Evolutionary conservation across 2,888 invertebrate species (phyloP).

Genomic region (Mechanitis mazaeus): DNA sequence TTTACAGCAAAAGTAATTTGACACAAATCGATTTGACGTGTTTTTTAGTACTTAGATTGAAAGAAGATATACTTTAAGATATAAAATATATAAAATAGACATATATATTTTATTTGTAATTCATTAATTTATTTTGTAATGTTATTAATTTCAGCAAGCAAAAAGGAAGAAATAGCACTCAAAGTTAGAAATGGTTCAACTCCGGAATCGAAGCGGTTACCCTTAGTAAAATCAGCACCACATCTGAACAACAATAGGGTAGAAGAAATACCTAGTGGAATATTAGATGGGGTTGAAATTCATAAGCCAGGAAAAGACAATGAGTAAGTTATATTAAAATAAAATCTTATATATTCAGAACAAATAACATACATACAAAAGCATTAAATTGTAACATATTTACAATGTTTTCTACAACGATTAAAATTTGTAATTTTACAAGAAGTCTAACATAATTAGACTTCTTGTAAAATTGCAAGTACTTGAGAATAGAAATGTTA

Average conservation of each 20-base stretch:
- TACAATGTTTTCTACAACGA: too few relatives aligned
- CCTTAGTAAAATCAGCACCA: constrained; percentile 61
- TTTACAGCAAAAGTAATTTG: too few relatives aligned
- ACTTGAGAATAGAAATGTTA: too few relatives aligned
- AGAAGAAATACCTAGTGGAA: constrained; percentile 33
- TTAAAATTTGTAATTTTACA: too few relatives aligned
- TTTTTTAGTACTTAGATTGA: too few relatives aligned
- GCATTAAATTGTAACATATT: too few relatives aligned
- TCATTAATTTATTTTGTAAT: neutral
- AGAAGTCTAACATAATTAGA: too few relatives aligned
- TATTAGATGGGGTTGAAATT: constrained; percentile 27
- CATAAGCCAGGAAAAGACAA: constrained; percentile 15
- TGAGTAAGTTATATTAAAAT: neutral
- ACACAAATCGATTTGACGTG: too few relatives aligned
- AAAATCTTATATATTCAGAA: neutral
- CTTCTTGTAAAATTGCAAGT: too few relatives aligned
- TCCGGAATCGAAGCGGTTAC: constrained; percentile 47
- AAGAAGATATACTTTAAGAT: too few relatives aligned
- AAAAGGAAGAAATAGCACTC: constrained; percentile 36
- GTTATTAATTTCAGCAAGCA: constrained; percentile 35
- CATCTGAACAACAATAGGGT: constrained; percentile 56
- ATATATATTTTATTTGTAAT: too few relatives aligned
- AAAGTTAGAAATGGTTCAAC: constrained; percentile 35
- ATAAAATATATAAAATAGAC: too few relatives aligned
- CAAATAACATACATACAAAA: neutral